Base-by-base conservation (phyloP, 2,888 invertebrate genomes). In the Pinctada fucata region DNA sequence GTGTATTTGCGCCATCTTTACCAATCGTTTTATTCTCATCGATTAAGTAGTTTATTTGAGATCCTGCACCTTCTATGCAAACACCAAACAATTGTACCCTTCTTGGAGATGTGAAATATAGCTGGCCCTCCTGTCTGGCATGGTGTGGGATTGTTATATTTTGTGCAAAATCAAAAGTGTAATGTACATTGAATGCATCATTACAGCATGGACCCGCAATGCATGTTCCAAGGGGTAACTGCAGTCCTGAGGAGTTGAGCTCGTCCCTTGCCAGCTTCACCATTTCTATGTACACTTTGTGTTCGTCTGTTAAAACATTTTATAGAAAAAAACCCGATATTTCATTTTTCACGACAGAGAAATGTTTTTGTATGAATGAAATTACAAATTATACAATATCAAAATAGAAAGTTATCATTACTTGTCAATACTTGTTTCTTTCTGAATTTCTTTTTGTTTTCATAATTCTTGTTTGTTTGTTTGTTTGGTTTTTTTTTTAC, bases 31-130 rank as follows among this genome's bases (percentile, higher is more conserved):
- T 68, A 47, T 78, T 58, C 66, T 79, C 80, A 51, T 81, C 79
- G 5, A 83, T 72, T 5, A 81, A 70, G 68, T 74, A 83, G 48
- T 81, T 83, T 8, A 75, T 48, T 50, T 79, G 82, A 64, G 58
- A 63, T 66, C 67, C 63, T 3, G 50, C 51, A 1, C 79, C 79
- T 13, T 83, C 75, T 10, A 79, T 78, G 51, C 76, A 63, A 2
- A 81, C 71, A 6, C 83, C 83, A 75, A 81, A 83, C 3, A 83
- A 71, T 51, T 83, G 78, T 5, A 83, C 71, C 64, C 81, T 79
- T 5, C 80, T n/a, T n/a, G 69, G 68, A 1, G 80, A 63, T 31
- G 64, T 16, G 48, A 82, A 82, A 51, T 72, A 76, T 3, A 80
- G 8, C 3, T 78, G 80, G 1, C 76, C 76, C 52, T 67, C 69